These are phyloP conservation scores for Thereva nobilitata DNA, from an alignment of 2,888 invertebrate species.

Conservation along the genomic window DNA sequence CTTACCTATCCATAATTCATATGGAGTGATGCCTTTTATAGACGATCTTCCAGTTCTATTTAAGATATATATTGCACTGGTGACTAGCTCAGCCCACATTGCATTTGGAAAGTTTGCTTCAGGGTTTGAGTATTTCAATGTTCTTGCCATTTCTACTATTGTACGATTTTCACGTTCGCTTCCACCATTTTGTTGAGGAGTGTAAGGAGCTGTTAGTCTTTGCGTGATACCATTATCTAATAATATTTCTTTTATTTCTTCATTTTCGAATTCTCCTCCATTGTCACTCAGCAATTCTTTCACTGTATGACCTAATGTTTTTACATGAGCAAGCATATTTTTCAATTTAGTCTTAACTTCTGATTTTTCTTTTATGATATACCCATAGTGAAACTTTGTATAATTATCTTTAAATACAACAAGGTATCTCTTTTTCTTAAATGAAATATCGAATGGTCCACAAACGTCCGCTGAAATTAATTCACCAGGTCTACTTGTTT, in stretches of 20 bases:
- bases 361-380: slow-evolving; percentile 29
- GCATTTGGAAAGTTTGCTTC: slow-evolving; percentile 34
- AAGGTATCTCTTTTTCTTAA: slow-evolving; percentile 28
- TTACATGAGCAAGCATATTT: no score
- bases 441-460: slow-evolving; percentile 33
- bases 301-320: slow-evolving; percentile 3
- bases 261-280: slow-evolving; percentile 33
- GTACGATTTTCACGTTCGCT: no score
- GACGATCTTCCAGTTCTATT: slow-evolving; percentile 37
- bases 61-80: slow-evolving; percentile 28
- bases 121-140: slow-evolving; percentile 34
- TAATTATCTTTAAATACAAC: slow-evolving; percentile 28
- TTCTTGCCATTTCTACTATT: no score
- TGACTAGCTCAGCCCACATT: slow-evolving; percentile 28
- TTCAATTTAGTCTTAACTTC: slow-evolving; percentile 21
- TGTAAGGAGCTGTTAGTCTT: slow-evolving; percentile 10
- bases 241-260: slow-evolving; percentile 9
- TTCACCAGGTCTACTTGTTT: slow-evolving; percentile 7
- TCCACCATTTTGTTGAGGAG: slow-evolving; percentile 21
- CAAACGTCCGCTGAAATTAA: slow-evolving; percentile 23
- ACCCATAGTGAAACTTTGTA: slow-evolving; percentile 38
- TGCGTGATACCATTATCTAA: slow-evolving; percentile 10
- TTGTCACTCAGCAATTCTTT: slow-evolving; percentile 39
- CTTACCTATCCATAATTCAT: slow-evolving; percentile 39
- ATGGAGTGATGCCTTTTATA: slow-evolving; percentile 32